Evolutionary conservation across 2,797 vertebrate species (phyloP), one percentile per base, ranked within the genome.

Genomic region (Galagoides demidoff): DNA sequence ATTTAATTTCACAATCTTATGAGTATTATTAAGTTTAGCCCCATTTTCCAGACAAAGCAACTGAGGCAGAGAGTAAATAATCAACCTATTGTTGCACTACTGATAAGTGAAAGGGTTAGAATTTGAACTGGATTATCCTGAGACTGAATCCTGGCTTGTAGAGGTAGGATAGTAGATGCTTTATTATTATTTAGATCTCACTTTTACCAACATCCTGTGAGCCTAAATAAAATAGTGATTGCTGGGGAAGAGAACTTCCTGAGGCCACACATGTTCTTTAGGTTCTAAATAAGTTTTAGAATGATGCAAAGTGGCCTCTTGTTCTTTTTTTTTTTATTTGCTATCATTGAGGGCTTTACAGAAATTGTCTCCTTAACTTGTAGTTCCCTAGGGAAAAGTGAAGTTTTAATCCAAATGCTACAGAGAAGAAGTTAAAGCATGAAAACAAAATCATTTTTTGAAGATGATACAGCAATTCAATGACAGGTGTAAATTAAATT

Each of bases 1-100:
- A 96, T 89, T 49, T 91, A 90, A 87, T 92, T 89, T 81, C 63
- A 84, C 10, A 73, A 14, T 61, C 49, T 49, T 93, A 23, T 81
- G 13, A 45, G 6, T 78, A 66, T 68, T 78, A 71, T 68, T 63
- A 68, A n/a, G 19, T 76, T 97, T 88, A 73, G 20, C 16, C 4
- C 1, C 1, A 52, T 92, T 94, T 97, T 77, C 20, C 34, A 73
- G 57, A 84, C 43, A 52, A 66, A 89, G 31, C 13, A 92, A 82
- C 10, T 14, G n/a, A 86, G n/a, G 16, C 16, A 88, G 34, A 92
- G 39, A 70, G 23, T 68, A 77, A 89, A 89, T 49, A 79, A 55
- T 16, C 20, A 43, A 64, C 5, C 27, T 49, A 57, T 81, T n/a
- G 11, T 77, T 22, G 43, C 39, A 77, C 17, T 59, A 23, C 43